phyloP scores from a whole-genome alignment of 2,797 vertebrate genomes.

The Malacoctenus gilli region DNA sequence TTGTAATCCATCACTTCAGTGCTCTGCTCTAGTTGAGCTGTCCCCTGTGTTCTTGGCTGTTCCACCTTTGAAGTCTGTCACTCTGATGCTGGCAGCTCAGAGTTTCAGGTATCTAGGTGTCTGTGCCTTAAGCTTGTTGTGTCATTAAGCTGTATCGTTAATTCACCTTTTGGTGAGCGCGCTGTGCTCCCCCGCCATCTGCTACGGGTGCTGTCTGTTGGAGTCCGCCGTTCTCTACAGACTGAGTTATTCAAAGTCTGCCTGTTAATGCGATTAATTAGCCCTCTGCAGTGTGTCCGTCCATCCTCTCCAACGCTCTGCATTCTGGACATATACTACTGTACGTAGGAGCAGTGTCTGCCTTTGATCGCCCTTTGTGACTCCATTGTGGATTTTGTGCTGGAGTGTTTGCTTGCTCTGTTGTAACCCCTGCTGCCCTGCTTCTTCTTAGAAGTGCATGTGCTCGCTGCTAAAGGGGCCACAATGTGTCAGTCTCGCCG shows the following conservation, averaged over 20 bases:
- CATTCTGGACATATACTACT: conserved; percentile 31
- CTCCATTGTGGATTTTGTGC: conserved; percentile 29
- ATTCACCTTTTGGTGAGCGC: conserved; percentile 42
- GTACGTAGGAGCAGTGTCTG: conserved; percentile 47
- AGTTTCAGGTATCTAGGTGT: conserved; percentile 34
- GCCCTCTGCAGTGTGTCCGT: conserved; percentile 38
- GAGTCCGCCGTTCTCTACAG: conserved; percentile 19
- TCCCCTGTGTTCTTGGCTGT: conserved; percentile 62
- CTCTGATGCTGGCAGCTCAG: conserved; percentile 20
- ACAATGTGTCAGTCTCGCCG: conserved; percentile 38
- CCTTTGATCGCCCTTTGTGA: conserved; percentile 41
- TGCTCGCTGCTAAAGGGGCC: conserved; percentile 37
- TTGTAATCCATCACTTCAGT: conserved; percentile 55
- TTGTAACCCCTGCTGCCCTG: conserved; percentile 45
- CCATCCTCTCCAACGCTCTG: conserved; percentile 45
- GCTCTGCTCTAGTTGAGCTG: conserved; percentile 39
- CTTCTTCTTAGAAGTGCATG: conserved; percentile 56
- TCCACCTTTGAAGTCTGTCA: conserved; percentile 40
- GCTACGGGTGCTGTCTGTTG: conserved; percentile 29
- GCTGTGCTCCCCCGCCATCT: conserved; percentile 30
- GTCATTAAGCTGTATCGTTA: conserved; percentile 44
- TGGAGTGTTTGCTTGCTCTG: conserved; percentile 47
- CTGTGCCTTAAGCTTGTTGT: conserved; percentile 25
- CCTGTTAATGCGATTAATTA: conserved; percentile 62
- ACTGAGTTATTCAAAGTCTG: conserved; percentile 45